phyloP scores from a whole-genome alignment of 1,140 invertebrate genomes.

The Ctenoplectra terminalis region DNA sequence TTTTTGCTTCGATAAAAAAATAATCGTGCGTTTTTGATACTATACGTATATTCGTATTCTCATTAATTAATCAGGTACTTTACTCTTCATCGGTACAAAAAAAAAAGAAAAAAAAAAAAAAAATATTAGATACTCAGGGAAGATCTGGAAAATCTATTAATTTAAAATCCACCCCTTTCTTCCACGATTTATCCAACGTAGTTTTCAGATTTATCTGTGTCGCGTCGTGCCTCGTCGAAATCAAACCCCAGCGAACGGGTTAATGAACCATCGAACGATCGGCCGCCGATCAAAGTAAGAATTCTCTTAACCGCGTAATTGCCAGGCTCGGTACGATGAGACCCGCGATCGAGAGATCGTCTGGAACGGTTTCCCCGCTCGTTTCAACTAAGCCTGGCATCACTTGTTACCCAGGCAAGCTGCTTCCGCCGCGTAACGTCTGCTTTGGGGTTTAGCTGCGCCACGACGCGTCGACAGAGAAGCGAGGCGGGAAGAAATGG shows the following conservation, averaged over 20 bases:
- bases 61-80: too few relatives aligned
- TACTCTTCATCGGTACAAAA: not conserved
- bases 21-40: not conserved
- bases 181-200: not conserved
- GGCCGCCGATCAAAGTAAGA: slow-evolving; percentile 41
- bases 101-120: not conserved
- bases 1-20: too few relatives aligned
- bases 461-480: not conserved
- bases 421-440: not conserved
- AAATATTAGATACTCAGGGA: too few relatives aligned
- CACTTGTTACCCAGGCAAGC: slow-evolving; percentile 30
- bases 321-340: slow-evolving; percentile 6
- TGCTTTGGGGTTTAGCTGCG: slow-evolving; percentile 25
- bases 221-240: too few relatives aligned
- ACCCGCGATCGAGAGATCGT: slow-evolving; percentile 22
- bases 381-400: slow-evolving; percentile 10
- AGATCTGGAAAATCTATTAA: not conserved
- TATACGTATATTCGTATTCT: too few relatives aligned
- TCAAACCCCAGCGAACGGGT: not conserved
- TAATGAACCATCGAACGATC: slow-evolving; percentile 39
- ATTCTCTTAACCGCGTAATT: slow-evolving; percentile 39
- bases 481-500: not conserved
- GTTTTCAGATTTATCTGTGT: not conserved
- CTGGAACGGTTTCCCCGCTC: slow-evolving; percentile 34
- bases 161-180: not conserved